Base-by-base conservation (phyloP, 30 jellyfish, hydroid and myxozoan genomes). In the Turritopsis dohrnii region DNA sequence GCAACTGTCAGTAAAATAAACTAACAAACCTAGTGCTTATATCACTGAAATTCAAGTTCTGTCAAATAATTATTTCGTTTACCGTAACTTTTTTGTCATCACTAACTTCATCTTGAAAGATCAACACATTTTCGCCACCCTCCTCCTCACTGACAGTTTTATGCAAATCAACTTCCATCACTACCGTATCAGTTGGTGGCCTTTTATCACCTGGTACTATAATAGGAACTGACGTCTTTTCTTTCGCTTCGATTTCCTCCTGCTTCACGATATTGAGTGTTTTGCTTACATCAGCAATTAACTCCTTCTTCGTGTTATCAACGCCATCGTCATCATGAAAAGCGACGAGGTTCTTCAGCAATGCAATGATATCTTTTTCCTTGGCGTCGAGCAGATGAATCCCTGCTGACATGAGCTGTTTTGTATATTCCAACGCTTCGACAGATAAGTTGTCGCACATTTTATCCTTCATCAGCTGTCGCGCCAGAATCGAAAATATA, bases 381-480 rank as follows among this genome's bases (percentile, higher is more conserved):
- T 65, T 80, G 9, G 52, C 29, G n/a, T 80, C 87, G 53, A 80
- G 31, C 17, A 80, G 54, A 20, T 80, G 87, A 52, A 80, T 81
- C n/a, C 79, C 79, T 19, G 54, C 21, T 65, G 52, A 23, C 65
- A 80, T 53, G 19, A 80, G 53, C 21, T 53, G 60, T 54, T 80
- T 80, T 16, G 65, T 25, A 52, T 80, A 80, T 25, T 80, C 87
- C 80, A 80, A 53, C 7, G 65, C 87, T 24, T 80, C 87, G 7
- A 80, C 87, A 26, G 87, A 53, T 22, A 80, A 53, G 28, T 80
- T 80, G 53, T 80, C 87, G 16, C 66, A 27, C 28, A 80, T 80
- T 80, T 80, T 80, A 53, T 80, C 87, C 41, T 80, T 80, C 65
- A 53, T 21, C 79, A 80, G 29, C 54, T 80, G 87, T 18, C 87